Percentiles rank a stretch among this genome's conserved stretches.
phyloP scores from a whole-genome alignment of 2,888 invertebrate species.

The Caenorhabditis doughertyi region DNA sequence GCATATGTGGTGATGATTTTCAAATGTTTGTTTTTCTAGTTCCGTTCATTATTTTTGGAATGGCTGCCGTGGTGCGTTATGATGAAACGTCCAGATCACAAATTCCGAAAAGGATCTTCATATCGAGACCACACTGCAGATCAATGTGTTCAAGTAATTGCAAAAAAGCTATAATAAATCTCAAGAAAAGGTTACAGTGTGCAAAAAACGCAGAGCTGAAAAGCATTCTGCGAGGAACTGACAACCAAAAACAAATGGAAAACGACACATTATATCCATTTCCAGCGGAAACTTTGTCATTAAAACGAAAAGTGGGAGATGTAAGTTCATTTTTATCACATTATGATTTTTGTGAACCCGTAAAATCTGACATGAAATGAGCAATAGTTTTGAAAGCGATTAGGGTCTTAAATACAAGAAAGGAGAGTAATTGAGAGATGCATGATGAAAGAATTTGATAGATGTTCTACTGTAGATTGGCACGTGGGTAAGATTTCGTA shows the following conservation, averaged over 20 bases:
- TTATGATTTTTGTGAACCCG: conserved; percentile 1
- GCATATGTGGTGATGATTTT: too few species aligned
- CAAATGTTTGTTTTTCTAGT: conserved; percentile 48
- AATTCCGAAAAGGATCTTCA: conserved; percentile 54
- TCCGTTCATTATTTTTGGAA: conserved; percentile 74
- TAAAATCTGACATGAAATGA: not conserved
- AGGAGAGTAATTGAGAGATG: conserved; percentile 29
- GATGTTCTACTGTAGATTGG: conserved; percentile 52
- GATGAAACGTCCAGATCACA: conserved; percentile 73
- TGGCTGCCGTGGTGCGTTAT: conserved; percentile 75
- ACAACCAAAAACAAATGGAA: conserved; percentile 37
- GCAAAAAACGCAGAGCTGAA: conserved; percentile 55
- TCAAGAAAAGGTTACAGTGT: conserved; percentile 37
- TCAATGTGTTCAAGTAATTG: conserved; percentile 64
- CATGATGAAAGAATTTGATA: conserved; percentile 44
- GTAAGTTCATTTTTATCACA: conserved; percentile 52
- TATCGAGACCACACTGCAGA: conserved; percentile 38
- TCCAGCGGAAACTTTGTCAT: conserved; percentile 58
- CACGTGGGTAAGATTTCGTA: conserved; percentile 15
- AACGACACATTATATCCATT: conserved; percentile 46
- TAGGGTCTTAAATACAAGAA: conserved; percentile 17
- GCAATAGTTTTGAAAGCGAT: not conserved
- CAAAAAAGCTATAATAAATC: not conserved
- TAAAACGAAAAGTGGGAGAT: conserved; percentile 70
- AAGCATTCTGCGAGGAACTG: conserved; percentile 52